A percentile compares a stretch with the other conserved stretches of the same genome.
Evolutionary conservation across 2,797 vertebrate species (phyloP).

Genomic region (Eidolon dupreanum): DNA sequence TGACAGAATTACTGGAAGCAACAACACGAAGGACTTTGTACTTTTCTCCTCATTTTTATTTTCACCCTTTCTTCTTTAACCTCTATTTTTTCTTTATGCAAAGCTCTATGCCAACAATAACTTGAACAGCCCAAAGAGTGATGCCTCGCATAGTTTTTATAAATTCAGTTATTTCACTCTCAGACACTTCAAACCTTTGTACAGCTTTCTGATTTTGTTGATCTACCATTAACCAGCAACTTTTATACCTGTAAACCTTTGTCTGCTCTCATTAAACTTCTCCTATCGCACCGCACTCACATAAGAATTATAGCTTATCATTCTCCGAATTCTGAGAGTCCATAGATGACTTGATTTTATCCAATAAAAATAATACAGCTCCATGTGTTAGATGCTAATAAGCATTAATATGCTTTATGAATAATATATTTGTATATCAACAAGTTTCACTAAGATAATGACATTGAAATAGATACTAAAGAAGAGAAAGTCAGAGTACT

Average conservation of each 20-base stretch:
- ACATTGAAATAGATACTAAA: background rate
- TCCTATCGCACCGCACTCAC: background rate
- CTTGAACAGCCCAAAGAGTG: background rate
- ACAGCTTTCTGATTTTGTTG: background rate
- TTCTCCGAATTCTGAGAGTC: background rate
- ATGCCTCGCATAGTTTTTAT: background rate
- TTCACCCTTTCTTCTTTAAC: background rate
- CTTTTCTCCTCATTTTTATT: background rate
- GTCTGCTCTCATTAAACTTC: background rate
- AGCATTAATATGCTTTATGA: background rate
- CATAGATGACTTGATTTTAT: background rate
- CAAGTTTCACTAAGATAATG: background rate
- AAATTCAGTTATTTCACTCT: background rate
- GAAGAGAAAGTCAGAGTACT: background rate
- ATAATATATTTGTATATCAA: background rate
- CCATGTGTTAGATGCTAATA: background rate
- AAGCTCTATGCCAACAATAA: background rate
- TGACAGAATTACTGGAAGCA: background rate
- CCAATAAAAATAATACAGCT: background rate
- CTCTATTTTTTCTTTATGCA: background rate
- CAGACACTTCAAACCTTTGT: background rate
- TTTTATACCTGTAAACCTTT: background rate
- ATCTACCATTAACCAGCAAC: background rate
- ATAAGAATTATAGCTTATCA: background rate
- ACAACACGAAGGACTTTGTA: background rate